phyloP scores from a whole-genome alignment of 2,888 invertebrate species.

The Diadegma fenestrale region DNA sequence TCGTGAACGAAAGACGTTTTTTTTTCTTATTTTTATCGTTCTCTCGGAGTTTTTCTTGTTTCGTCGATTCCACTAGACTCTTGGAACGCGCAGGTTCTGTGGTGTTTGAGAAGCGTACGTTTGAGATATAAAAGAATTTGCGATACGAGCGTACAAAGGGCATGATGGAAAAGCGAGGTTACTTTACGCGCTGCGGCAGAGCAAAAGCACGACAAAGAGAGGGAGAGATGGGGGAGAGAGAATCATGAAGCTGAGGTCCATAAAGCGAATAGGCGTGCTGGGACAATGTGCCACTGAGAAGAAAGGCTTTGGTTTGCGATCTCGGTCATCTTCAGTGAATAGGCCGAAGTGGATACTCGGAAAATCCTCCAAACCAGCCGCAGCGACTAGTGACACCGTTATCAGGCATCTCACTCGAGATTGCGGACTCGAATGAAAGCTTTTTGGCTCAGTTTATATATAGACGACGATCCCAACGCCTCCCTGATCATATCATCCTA shows the following conservation, averaged over 20 bases:
- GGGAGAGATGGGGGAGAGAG: slow-evolving; percentile 45
- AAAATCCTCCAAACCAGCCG: slow-evolving; percentile 43
- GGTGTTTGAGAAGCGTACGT: not conserved
- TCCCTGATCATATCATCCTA: not conserved
- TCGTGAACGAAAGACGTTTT: no score
- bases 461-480: slow-evolving; percentile 20
- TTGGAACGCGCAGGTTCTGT: not conserved
- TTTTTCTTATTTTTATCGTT: not conserved
- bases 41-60: not conserved
- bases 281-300: slow-evolving; percentile 71
- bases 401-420: slow-evolving; percentile 52
- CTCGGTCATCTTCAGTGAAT: slow-evolving; percentile 70
- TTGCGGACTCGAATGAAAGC: slow-evolving; percentile 47
- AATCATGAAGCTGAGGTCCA: not conserved
- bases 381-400: slow-evolving; percentile 20
- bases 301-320: slow-evolving; percentile 69
- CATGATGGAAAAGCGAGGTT: slow-evolving; percentile 14
- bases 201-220: not conserved
- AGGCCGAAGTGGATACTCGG: slow-evolving; percentile 39
- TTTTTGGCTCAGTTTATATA: slow-evolving; percentile 6
- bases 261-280: slow-evolving; percentile 72
- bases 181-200: not conserved
- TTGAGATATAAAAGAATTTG: not conserved
- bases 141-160: not conserved
- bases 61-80: not conserved